A percentile compares a stretch with the other conserved stretches of the same genome.
These are phyloP conservation scores for Lasioglossum leucozonium DNA, from an alignment of 2,888 invertebrate genomes.

Conservation along the genomic window DNA sequence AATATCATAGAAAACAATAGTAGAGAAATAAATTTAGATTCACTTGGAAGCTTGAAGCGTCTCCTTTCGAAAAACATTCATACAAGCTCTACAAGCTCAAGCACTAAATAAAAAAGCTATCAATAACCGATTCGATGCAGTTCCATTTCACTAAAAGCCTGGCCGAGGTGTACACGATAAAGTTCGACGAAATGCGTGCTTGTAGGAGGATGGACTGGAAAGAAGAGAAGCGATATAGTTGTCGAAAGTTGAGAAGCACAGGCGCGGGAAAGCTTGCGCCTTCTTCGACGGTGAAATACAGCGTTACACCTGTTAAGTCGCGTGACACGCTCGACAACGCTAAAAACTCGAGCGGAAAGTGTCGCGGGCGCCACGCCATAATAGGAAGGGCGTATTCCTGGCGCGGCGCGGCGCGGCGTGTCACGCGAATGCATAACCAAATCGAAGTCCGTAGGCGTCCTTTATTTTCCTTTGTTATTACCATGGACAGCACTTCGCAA, in stretches of 20 bases:
- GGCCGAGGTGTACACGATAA: no score
- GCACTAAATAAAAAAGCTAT: no score
- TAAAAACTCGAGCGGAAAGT: constrained; percentile 32
- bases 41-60: no score
- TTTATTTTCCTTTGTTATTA: constrained; percentile 75
- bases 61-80: no score
- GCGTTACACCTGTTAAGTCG: constrained; percentile 39
- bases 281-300: neutral
- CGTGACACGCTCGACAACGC: constrained; percentile 18
- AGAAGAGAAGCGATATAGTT: no score
- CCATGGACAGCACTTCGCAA: constrained; percentile 68
- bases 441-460: constrained; percentile 39
- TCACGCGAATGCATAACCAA: constrained; percentile 59
- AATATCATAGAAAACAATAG: neutral
- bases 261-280: neutral
- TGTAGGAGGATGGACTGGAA: no score
- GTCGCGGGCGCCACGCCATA: constrained; percentile 3
- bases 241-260: no score
- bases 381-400: constrained; percentile 52
- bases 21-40: neutral
- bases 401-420: constrained; percentile 32
- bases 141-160: no score
- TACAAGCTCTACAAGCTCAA: no score
- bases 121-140: no score
- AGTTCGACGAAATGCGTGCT: no score